Evolutionary conservation across 2,113 vertebrate species (phyloP), one percentile per base, ranked within the genome.

Genomic region (Melierax canorus): DNA sequence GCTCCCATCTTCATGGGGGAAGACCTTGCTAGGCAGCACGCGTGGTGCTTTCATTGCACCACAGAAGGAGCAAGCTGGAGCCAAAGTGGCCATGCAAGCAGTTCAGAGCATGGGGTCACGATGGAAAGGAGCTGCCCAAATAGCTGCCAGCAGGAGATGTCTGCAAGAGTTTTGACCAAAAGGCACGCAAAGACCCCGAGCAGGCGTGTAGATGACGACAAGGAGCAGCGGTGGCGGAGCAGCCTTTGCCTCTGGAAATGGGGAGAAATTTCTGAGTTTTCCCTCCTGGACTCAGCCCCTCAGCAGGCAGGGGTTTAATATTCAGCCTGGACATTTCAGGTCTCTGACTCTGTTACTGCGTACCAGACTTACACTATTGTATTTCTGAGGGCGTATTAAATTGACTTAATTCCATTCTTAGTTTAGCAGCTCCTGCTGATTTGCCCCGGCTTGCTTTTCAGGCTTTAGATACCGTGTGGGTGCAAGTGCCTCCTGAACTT

Each of bases 171-270:
- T 88, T 55, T 72, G 20, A 21, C 24, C 39, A 32, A 39, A 50
- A 79, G 17, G 13, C 27, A 4, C 0, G 1, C 15, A 34, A n/a
- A 67, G 8, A 38, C 4, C 15, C 29, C 32, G 41, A 6, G 50
- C 20, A 53, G 27, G 6, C 0, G 0, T 10, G 8, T 7, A 62
- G 59, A 10, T 45, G 36, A 45, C 1, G 9, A 19, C n/a, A 59
- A 32, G 63, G 24, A 79, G 10, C 48, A 68, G 64, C 41, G 0
- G 3, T n/a, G n/a, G 27, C 11, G 18, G 45, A 45, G 17, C 38
- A 60, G 15, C 16, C 38, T 67, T 82, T 43, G 41, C 30, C 21
- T 66, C 51, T n/a, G 32, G 62, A 78, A 48, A 81, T 0, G 2
- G 9, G n/a, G 26, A 85, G 46, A 19, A 24, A 7, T 58, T 50